Evolutionary conservation across 2,797 vertebrate species (phyloP), one percentile per base, ranked within the genome.

Genomic region (Coilia nasus): DNA sequence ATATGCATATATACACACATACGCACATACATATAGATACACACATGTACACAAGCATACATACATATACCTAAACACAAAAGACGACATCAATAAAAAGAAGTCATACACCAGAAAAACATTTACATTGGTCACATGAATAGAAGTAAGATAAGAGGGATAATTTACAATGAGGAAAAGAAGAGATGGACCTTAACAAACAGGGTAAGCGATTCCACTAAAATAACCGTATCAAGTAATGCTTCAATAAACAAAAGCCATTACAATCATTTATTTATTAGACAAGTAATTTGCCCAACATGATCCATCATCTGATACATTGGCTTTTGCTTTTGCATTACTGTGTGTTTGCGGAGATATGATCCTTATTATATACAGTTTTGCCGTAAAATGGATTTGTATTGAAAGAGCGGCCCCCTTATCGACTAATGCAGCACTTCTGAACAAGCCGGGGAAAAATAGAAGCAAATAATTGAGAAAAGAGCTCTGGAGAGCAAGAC

Each of bases 401-500:
- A 78, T 31, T 78, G 71, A 78, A 62, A 84, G 67, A 21, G 1
- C 71, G 23, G 57, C 64, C 25, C 28, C n/a, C 50, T 82, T 84
- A 84, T 86, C 75, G 28, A 67, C 50, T 9, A 60, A 23, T 19
- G 78, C 78, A 85, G n/a, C 21, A 15, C 21, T 25, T 23, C 41
- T 62, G 60, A 85, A 78, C 78, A 75, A 84, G 80, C 67, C 82
- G 10, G 17, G 19, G 19, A 59, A 23, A 83, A 81, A 85, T 84
- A 78, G 35, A 21, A n/a, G 71, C 35, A 78, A 44, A 78, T 78
- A 54, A 35, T 78, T 78, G 71, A 78, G 71, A n/a, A 41, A 44
- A 75, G 35, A 35, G 17, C 71, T 83, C 7, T 83, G 88, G 67
- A 87, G 90, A 86, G 88, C 87, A 83, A 83, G 78, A 88, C 85